Base-by-base conservation (phyloP, 2,888 invertebrate species). In the Drosophila birchii region DNA sequence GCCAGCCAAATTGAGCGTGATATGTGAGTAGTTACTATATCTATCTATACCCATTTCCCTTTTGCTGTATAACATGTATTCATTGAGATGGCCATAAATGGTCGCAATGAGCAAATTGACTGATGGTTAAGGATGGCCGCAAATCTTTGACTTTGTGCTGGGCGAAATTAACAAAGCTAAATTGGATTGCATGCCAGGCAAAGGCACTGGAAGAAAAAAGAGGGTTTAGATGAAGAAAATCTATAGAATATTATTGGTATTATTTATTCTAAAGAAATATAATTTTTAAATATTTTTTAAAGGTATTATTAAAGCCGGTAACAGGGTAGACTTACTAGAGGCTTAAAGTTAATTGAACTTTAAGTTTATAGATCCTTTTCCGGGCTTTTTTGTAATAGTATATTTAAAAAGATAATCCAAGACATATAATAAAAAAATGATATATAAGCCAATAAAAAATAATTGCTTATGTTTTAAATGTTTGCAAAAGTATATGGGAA, bases 1-100 rank as follows among this genome's bases (percentile, higher is more conserved):
- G 38, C 90, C 92, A 73, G 92, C 92, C 58, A 90, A 90, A 75
- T 88, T 92, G 79, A 92, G 86, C 83, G 86, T 92, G 62, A 92
- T 92, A 81, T 92, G 92, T 93, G 88, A 92, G 92, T 91, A 84
- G 62, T 75, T 67, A 67, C 45, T 45, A 26, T 66, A 11, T 41
- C 23, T 18, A 16, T 39, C n/a, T 7, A 49, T 32, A 16, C 23
- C 56, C 36, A 26, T 26, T 26, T 26, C 36, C 3, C 34, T 20
- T 9, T 26, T 4, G 4, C 34, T 11, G 6, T 20, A 11, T 12
- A 23, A 23, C 6, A 20, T 20, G 34, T 51, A 20, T 9, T 18
- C 51, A 18, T 38, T 23, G 34, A n/a, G 11, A 18, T 32, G 7
- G 26, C 26, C 34, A 20, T 47, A 47, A 67, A 67, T 45, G 68